Conservation (phyloP, 2,888 invertebrate species). For the Temnothorax unifasciatus region DNA sequence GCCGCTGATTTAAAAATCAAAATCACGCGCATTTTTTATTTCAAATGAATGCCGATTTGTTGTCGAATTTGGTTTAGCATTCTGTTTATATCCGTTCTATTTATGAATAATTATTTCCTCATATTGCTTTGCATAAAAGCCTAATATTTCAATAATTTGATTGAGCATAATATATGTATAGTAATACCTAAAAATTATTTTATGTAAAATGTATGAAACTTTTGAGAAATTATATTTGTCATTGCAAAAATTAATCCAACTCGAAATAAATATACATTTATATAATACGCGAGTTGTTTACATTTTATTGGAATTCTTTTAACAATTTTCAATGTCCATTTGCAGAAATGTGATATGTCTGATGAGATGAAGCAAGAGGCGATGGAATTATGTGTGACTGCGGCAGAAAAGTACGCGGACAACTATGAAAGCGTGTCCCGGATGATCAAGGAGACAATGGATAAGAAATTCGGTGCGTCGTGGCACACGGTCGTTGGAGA, state of each 20-base stretch:
- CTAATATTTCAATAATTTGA: background rate
- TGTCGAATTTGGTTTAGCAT: background rate
- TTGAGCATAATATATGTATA: background rate
- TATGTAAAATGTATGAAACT: background rate
- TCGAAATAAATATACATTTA: background rate
- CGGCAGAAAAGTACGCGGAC: slow-evolving; percentile 89
- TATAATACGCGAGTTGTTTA: background rate
- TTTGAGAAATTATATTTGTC: background rate
- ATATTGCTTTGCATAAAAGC: no score
- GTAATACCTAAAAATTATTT: background rate
- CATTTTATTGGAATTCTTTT: background rate
- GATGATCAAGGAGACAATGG: slow-evolving; percentile 90
- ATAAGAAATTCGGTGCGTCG: slow-evolving; percentile 90
- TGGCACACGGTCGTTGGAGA: slow-evolving; percentile 91
- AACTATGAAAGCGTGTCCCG: slow-evolving; percentile 90
- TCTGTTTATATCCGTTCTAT: no score
- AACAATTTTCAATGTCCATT: slow-evolving; percentile 4
- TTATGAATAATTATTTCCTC: no score
- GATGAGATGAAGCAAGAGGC: slow-evolving; percentile 90
- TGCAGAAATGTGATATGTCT: slow-evolving; percentile 87
- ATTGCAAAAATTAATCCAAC: background rate
- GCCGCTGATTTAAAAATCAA: background rate
- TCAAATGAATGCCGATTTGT: background rate
- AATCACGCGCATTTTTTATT: background rate
- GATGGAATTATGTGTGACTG: slow-evolving; percentile 89